phyloP scores from a whole-genome alignment of 1,140 invertebrate species.

The Watersipora subatra region DNA sequence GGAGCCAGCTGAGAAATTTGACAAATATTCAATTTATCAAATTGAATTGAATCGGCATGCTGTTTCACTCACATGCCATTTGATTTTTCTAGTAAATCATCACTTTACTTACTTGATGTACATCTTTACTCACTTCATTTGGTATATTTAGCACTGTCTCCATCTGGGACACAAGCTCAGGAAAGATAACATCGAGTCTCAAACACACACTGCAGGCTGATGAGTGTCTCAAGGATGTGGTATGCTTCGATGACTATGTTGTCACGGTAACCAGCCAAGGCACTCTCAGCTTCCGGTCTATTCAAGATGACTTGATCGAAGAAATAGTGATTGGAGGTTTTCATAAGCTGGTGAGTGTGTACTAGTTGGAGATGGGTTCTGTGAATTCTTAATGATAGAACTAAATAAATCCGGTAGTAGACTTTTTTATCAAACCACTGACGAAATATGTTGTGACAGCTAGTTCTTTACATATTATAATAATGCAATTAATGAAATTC shows the following conservation, averaged over 20 bases:
- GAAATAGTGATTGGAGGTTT: too few species aligned
- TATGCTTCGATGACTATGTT: not conserved
- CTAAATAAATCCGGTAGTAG: too few species aligned
- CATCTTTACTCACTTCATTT: not conserved
- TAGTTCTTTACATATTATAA: too few species aligned
- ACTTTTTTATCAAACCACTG: too few species aligned
- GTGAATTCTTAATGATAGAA: too few species aligned
- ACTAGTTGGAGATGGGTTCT: too few species aligned
- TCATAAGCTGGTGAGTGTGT: too few species aligned
- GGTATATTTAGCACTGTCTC: not conserved
- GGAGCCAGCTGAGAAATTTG: too few species aligned
- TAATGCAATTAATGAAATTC: too few species aligned
- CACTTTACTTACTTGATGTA: not conserved
- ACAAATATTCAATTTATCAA: not conserved
- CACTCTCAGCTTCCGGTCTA: not conserved
- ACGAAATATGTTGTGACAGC: too few species aligned
- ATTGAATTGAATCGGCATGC: not conserved
- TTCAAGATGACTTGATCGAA: too few species aligned
- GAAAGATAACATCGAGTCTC: not conserved
- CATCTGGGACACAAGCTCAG: not conserved
- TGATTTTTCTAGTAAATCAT: not conserved
- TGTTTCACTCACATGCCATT: not conserved
- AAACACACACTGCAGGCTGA: not conserved
- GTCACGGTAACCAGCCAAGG: not conserved
- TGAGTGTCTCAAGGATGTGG: not conserved